phyloP scores from a whole-genome alignment of 2,113 vertebrate species.

The Geothlypis trichas region DNA sequence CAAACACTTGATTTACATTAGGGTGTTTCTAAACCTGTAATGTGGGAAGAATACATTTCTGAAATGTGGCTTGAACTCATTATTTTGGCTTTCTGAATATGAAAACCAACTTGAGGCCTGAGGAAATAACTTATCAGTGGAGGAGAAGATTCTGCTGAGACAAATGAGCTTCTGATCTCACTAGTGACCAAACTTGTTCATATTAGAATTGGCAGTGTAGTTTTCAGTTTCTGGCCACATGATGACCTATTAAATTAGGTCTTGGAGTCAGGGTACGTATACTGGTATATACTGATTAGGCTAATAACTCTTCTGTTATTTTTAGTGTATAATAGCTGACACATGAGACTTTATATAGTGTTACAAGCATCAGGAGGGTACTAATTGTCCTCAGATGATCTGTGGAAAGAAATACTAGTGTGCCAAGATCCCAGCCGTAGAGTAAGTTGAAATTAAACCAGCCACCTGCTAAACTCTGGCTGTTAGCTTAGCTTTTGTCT shows the following conservation, averaged over 20 bases:
- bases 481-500: background rate
- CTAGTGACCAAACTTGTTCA: background rate
- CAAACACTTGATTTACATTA: background rate
- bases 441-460: background rate
- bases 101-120: background rate
- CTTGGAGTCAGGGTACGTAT: background rate
- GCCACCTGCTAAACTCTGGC: background rate
- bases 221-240: background rate
- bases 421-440: background rate
- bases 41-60: background rate
- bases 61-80: background rate
- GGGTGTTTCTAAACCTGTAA: background rate
- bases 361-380: background rate
- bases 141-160: background rate
- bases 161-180: background rate
- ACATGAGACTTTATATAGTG: slow-evolving; percentile 10
- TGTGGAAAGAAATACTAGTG: background rate
- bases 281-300: background rate
- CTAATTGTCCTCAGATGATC: background rate
- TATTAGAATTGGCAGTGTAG: background rate
- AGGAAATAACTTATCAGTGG: background rate
- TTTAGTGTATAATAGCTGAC: slow-evolving; percentile 3
- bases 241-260: background rate
- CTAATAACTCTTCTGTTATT: background rate
- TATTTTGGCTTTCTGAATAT: background rate